Evolutionary conservation across 2,888 invertebrate species (phyloP).

Genomic region (Hirtodrosophila confusa): DNA sequence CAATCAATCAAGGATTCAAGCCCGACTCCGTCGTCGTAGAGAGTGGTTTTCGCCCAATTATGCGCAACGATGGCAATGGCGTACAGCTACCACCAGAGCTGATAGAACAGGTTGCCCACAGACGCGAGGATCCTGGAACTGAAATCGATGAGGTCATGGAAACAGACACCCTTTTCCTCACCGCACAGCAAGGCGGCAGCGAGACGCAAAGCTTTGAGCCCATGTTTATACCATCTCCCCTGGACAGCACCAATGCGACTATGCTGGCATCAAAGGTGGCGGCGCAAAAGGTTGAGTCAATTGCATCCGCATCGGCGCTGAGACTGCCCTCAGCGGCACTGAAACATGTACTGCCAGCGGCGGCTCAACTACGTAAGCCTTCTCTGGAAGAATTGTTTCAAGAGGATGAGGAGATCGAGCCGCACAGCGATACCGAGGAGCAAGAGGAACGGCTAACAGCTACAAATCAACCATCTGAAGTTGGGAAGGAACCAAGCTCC

Average conservation of each 20-base stretch:
- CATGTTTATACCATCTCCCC: slow-evolving; percentile 92
- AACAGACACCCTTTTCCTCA: slow-evolving; percentile 83
- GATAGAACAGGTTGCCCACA: slow-evolving; percentile 81
- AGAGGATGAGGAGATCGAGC: slow-evolving; percentile 24
- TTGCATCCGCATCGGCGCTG: slow-evolving; percentile 44
- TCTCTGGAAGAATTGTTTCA: slow-evolving; percentile 71
- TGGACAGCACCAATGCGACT: slow-evolving; percentile 86
- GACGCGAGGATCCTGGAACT: slow-evolving; percentile 82
- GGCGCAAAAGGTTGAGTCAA: slow-evolving; percentile 12
- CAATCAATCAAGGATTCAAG: slow-evolving; percentile 91
- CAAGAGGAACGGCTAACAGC: slow-evolving; percentile 8
- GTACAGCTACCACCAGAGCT: slow-evolving; percentile 83
- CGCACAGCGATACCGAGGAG: slow-evolving; percentile 13
- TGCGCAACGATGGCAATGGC: slow-evolving; percentile 84
- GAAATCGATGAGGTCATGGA: slow-evolving; percentile 83
- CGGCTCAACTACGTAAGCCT: slow-evolving; percentile 83
- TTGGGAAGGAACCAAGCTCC: slow-evolving; percentile 21
- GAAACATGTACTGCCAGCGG: slow-evolving; percentile 61
- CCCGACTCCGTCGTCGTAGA: slow-evolving; percentile 92
- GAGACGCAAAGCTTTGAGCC: slow-evolving; percentile 90
- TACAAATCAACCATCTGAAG: slow-evolving; percentile 21
- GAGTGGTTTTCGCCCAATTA: slow-evolving; percentile 92
- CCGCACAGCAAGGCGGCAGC: slow-evolving; percentile 84
- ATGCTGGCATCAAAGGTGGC: slow-evolving; percentile 53
- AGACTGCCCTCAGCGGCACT: slow-evolving; percentile 56